phyloP scores from a whole-genome alignment of 2,888 invertebrate species.

The Drosophila atripex region DNA sequence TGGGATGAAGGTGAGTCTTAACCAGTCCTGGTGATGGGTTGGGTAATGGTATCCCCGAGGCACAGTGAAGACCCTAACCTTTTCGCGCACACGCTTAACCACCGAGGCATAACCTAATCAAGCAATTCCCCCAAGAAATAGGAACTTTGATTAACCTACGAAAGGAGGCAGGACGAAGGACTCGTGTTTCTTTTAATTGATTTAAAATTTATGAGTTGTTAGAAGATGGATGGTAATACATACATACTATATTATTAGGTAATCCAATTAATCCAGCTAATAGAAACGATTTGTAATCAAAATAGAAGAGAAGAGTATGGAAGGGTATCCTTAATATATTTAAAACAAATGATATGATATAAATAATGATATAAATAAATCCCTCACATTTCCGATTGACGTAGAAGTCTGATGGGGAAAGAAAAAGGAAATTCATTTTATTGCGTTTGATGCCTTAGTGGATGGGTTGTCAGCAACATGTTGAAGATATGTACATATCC shows the following conservation, averaged over 20 bases:
- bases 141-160: slow-evolving; percentile 30
- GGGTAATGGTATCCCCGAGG: not conserved
- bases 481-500: not conserved
- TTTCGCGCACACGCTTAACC: slow-evolving; percentile 10
- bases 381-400: not conserved
- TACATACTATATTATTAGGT: too few species aligned
- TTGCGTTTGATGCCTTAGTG: not conserved
- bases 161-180: not conserved
- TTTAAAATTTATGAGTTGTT: not conserved
- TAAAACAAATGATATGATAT: not conserved
- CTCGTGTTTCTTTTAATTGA: not conserved
- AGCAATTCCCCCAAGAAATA: slow-evolving; percentile 15
- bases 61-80: slow-evolving; percentile 3
- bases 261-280: too few species aligned
- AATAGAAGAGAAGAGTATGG: too few species aligned
- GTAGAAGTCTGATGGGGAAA: not conserved
- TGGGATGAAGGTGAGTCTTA: slow-evolving; percentile 82
- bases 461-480: slow-evolving; percentile 51
- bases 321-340: not conserved
- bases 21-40: not conserved
- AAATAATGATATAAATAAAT: not conserved
- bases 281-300: too few species aligned
- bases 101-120: slow-evolving; percentile 22
- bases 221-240: not conserved
- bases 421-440: not conserved